phyloP scores from a whole-genome alignment of 2,888 invertebrate species.

The Mayetiola destructor region DNA sequence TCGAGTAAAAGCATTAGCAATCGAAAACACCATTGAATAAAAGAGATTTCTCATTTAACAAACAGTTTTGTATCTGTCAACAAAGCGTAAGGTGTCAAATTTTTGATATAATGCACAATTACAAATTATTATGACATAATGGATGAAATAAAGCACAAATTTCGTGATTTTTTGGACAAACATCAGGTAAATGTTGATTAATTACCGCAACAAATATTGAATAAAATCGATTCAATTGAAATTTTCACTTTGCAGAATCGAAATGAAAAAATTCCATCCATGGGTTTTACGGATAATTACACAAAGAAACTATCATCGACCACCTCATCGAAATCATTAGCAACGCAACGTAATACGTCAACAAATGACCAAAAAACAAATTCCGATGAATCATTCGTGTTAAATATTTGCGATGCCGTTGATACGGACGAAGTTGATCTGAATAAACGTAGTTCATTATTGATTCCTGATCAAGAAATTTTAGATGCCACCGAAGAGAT shows the following conservation, averaged over 20 bases:
- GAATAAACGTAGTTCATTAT: slow-evolving; percentile 17
- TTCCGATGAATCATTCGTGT: background rate
- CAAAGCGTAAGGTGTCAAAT: no score
- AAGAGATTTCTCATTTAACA: no score
- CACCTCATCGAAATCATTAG: background rate
- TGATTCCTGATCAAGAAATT: slow-evolving; percentile 33
- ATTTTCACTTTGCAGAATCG: slow-evolving; percentile 23
- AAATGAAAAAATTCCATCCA: slow-evolving; percentile 34
- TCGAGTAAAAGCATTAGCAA: no score
- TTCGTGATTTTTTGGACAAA: slow-evolving; percentile 34
- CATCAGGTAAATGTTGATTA: slow-evolving; percentile 24
- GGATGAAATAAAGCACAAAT: slow-evolving; percentile 33
- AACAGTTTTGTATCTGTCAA: no score
- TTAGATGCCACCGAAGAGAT: slow-evolving; percentile 32
- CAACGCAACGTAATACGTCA: background rate
- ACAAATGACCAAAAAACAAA: background rate
- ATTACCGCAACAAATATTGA: background rate
- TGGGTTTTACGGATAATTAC: slow-evolving; percentile 36
- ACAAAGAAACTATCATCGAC: slow-evolving; percentile 30
- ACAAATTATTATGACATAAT: slow-evolving; percentile 21
- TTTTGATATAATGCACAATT: slow-evolving; percentile 4
- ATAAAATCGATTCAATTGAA: background rate
- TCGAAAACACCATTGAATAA: no score
- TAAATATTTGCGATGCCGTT: slow-evolving; percentile 3
- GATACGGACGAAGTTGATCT: background rate